phyloP scores from a whole-genome alignment of 1,140 invertebrate species.

The Ips typographus region DNA sequence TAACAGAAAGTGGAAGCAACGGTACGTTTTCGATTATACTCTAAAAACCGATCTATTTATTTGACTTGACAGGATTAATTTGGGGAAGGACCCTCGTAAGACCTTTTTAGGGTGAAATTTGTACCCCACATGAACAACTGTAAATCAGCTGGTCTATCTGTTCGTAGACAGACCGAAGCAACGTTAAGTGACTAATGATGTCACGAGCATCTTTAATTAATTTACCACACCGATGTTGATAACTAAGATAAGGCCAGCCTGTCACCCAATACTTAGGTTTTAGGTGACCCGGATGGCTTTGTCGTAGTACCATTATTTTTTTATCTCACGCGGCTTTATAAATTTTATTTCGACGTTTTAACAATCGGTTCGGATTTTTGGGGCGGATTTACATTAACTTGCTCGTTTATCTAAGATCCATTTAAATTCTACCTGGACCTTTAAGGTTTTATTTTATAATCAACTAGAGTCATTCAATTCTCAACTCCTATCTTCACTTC shows the following conservation, averaged over 20 bases:
- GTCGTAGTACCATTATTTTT: slow-evolving; percentile 28
- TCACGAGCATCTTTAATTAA: slow-evolving; percentile 49
- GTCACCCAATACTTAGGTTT: slow-evolving; percentile 34
- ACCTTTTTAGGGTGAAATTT: slow-evolving; percentile 26
- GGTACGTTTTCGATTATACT: background rate
- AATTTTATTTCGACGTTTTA: slow-evolving; percentile 33
- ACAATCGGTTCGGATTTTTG: slow-evolving; percentile 17
- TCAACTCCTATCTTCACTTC: too few relatives aligned
- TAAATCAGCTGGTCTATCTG: slow-evolving; percentile 46
- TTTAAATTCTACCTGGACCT: background rate
- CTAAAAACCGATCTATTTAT: slow-evolving; percentile 12
- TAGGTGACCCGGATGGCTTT: slow-evolving; percentile 24
- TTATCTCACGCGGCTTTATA: slow-evolving; percentile 31
- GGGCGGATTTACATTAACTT: slow-evolving; percentile 22
- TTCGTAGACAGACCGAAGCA: slow-evolving; percentile 42
- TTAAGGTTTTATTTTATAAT: background rate
- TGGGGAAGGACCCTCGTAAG: slow-evolving; percentile 28
- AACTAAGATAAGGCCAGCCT: slow-evolving; percentile 45
- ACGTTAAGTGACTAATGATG: slow-evolving; percentile 50
- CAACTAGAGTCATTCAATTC: too few relatives aligned
- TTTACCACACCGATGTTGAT: slow-evolving; percentile 48
- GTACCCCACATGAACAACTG: slow-evolving; percentile 43
- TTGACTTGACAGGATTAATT: slow-evolving; percentile 17
- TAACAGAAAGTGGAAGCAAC: background rate
- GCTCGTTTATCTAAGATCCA: background rate